Evolutionary conservation across 2,113 vertebrate species (phyloP).

Genomic region (Galeopterus variegatus): DNA sequence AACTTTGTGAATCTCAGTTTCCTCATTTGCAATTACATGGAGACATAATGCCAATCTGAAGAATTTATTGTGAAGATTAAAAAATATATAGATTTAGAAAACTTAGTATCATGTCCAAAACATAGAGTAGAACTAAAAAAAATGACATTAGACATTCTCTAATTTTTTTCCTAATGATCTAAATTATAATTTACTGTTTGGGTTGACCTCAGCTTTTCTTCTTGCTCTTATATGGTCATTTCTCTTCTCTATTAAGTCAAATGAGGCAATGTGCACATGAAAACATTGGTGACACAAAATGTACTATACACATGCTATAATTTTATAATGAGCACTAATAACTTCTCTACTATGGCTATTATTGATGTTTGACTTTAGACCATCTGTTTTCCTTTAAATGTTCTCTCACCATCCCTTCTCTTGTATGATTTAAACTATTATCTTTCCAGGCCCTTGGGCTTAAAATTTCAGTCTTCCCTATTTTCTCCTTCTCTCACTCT

Average conservation of each 20-base stretch:
- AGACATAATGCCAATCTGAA: background rate
- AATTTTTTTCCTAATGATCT: background rate
- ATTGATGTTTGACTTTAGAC: slow-evolving; percentile 23
- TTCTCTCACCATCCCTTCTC: slow-evolving; percentile 66
- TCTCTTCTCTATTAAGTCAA: background rate
- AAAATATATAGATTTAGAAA: background rate
- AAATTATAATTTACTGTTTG: background rate
- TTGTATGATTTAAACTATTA: slow-evolving; percentile 76
- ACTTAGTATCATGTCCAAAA: background rate
- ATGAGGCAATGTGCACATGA: background rate
- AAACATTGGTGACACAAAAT: background rate
- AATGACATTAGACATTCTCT: background rate
- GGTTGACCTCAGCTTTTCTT: background rate
- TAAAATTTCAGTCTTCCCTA: slow-evolving; percentile 68
- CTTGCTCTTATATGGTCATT: background rate
- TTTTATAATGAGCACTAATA: background rate
- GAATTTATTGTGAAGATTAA: background rate
- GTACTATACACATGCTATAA: background rate
- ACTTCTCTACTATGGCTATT: background rate
- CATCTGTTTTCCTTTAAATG: slow-evolving; percentile 83
- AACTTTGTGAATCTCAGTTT: background rate
- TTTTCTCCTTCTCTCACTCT: slow-evolving; percentile 56
- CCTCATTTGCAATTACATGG: background rate
- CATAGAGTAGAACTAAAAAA: background rate
- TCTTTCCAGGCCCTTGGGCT: slow-evolving; percentile 76